These are phyloP conservation scores for Paedocypris sp. DNA, from an alignment of 2,113 vertebrate species.

Conservation along the genomic window DNA sequence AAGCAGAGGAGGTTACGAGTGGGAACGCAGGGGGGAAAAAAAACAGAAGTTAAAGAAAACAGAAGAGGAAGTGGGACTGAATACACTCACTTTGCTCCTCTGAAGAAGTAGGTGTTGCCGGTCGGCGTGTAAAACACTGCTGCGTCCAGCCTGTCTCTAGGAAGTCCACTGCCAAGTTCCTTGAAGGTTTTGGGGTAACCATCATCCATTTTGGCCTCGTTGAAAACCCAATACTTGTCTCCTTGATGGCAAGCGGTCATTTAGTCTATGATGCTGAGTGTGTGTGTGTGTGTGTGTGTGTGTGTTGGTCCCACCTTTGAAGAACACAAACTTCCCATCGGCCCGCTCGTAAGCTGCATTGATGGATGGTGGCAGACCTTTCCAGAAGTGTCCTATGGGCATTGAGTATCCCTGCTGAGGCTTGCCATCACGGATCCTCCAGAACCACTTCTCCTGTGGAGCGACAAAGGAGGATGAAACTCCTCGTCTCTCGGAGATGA, in stretches of 20 bases:
- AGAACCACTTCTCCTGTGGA: conserved; percentile 75
- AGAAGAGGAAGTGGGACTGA: background rate
- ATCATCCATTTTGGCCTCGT: conserved; percentile 69
- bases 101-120: conserved; percentile 84
- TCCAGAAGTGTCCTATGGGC: conserved; percentile 79
- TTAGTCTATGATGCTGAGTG: too few relatives aligned
- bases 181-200: conserved; percentile 74
- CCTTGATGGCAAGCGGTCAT: conserved; percentile 47
- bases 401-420: conserved; percentile 77
- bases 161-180: conserved; percentile 71
- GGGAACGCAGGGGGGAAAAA: background rate
- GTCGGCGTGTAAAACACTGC: conserved; percentile 80
- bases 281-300: too few relatives aligned
- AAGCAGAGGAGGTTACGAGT: background rate
- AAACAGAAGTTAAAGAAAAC: background rate
- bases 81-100: conserved; percentile 73
- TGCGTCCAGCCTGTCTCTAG: conserved; percentile 73
- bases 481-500: too few relatives aligned
- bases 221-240: conserved; percentile 79
- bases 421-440: conserved; percentile 75
- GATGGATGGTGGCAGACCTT: conserved; percentile 72
- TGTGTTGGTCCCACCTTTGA: conserved; percentile 70
- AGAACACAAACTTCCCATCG: conserved; percentile 86
- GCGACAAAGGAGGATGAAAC: background rate
- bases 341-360: conserved; percentile 77